phyloP scores from a whole-genome alignment of 2,113 vertebrate species.

The Bos javanicus region DNA sequence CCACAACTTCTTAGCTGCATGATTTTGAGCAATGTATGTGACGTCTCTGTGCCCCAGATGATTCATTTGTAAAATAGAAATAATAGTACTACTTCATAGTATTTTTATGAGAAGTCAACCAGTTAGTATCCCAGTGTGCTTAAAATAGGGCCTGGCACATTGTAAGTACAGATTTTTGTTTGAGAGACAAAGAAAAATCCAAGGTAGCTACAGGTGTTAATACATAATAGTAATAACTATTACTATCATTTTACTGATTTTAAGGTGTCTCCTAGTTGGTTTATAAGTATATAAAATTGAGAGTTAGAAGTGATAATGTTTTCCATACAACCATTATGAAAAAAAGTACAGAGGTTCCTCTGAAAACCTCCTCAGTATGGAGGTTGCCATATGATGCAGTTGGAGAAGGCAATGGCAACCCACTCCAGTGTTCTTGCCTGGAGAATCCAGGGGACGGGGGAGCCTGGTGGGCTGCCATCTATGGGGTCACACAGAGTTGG shows the following conservation, averaged over 20 bases:
- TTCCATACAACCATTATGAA: neutral
- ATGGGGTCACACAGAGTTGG: no score
- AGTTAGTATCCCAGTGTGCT: neutral
- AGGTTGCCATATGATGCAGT: no score
- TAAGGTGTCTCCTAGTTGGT: neutral
- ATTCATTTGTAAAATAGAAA: neutral
- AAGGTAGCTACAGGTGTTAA: neutral
- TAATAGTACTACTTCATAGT: neutral
- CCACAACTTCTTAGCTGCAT: neutral
- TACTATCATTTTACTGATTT: neutral
- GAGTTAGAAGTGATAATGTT: neutral
- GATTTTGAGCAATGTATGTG: neutral
- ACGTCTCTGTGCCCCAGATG: neutral
- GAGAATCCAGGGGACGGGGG: no score
- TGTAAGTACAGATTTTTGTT: neutral
- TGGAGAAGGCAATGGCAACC: no score
- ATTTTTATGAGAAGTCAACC: neutral
- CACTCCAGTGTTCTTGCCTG: no score
- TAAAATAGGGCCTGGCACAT: neutral
- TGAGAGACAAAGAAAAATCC: neutral
- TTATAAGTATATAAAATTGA: neutral
- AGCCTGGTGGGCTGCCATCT: no score
- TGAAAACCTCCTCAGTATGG: no score
- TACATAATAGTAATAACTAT: neutral
- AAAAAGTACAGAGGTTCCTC: neutral